Percentiles rank a stretch among this genome's conserved stretches.
These are phyloP conservation scores for Drosophila fungiperda DNA, from an alignment of 2,888 invertebrate genomes.

Conservation along the genomic window DNA sequence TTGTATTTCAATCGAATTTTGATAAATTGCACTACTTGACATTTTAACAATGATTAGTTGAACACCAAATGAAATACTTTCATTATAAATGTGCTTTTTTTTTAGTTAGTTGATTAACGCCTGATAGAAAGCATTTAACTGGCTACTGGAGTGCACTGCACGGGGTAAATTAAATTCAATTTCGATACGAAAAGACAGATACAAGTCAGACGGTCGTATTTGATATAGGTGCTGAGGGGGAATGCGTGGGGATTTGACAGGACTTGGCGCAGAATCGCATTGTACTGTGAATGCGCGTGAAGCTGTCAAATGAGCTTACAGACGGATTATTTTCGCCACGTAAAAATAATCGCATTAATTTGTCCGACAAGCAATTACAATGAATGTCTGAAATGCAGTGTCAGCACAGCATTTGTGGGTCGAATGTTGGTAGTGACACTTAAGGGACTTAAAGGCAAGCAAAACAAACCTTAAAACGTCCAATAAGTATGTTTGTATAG, in stretches of 20 bases:
- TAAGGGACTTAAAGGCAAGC: conserved; percentile 34
- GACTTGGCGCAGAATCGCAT: conserved; percentile 37
- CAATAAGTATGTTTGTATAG: conserved; percentile 8
- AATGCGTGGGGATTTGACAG: neutral
- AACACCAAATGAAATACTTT: neutral
- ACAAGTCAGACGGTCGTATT: neutral
- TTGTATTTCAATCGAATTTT: neutral
- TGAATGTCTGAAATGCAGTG: conserved; percentile 40
- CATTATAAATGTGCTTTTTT: neutral
- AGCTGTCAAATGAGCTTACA: conserved; percentile 72
- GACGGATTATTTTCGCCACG: conserved; percentile 69
- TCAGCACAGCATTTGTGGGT: neutral
- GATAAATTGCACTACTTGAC: neutral
- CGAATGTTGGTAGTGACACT: neutral
- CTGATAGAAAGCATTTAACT: conserved; percentile 23
- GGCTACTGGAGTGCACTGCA: neutral
- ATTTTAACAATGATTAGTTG: neutral
- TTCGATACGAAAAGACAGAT: conserved; percentile 10
- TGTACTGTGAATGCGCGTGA: conserved; percentile 53
- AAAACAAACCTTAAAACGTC: conserved; percentile 27
- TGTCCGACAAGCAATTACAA: conserved; percentile 72
- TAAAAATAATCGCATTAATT: conserved; percentile 75
- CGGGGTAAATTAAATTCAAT: conserved; percentile 31
- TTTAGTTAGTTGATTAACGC: conserved; percentile 25
- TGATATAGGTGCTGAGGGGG: neutral